These are phyloP conservation scores for Ophioderma brevispina DNA, from an alignment of 35 echinoderm and acorn worm genomes.

Conservation along the genomic window DNA sequence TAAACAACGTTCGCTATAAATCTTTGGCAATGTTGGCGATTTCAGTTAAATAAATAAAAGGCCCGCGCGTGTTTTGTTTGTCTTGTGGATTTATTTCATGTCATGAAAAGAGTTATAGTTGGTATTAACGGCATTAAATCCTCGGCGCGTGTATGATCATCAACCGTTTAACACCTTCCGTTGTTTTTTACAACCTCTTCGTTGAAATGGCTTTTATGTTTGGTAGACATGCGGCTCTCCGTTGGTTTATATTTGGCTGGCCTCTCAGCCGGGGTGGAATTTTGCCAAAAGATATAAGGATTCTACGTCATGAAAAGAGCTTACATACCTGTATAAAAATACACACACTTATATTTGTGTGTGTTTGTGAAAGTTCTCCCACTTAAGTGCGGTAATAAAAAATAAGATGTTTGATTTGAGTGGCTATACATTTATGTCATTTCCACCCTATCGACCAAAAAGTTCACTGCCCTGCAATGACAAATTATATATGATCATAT, in stretches of 20 bases:
- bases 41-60: background rate
- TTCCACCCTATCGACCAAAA: too few relatives aligned
- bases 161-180: background rate
- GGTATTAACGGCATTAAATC: background rate
- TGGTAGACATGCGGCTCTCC: background rate
- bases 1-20: background rate
- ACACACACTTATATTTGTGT: too few relatives aligned
- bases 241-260: background rate
- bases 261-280: background rate
- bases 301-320: too few relatives aligned
- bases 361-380: too few relatives aligned
- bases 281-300: background rate
- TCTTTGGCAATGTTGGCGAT: background rate
- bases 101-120: background rate
- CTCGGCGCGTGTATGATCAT: slow-evolving; percentile 3
- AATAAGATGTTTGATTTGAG: too few relatives aligned
- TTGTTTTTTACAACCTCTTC: background rate
- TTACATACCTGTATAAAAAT: too few relatives aligned
- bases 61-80: background rate
- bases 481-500: background rate
- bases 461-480: too few relatives aligned
- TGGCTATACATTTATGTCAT: too few relatives aligned
- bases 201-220: background rate
- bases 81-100: background rate
- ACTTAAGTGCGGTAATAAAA: too few relatives aligned